phyloP scores from a whole-genome alignment of 2,797 vertebrate genomes.

The Lepidocolaptes lacrymiger region DNA sequence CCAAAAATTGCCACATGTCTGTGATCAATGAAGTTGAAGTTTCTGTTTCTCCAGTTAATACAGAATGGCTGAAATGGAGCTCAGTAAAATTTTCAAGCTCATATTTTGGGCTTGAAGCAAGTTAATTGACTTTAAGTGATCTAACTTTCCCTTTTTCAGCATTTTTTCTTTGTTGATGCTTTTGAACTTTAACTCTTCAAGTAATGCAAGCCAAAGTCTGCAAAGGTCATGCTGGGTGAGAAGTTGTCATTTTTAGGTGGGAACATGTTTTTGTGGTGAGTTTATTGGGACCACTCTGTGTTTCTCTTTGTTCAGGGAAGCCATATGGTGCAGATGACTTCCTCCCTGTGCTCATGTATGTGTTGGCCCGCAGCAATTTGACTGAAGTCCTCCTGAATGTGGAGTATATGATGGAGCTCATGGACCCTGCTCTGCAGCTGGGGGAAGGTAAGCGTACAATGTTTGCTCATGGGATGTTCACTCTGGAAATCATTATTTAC shows the following conservation, averaged over 20 bases:
- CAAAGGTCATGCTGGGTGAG: neutral
- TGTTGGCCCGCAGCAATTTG: conserved; percentile 91
- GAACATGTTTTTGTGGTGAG: neutral
- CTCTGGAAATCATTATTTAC: neutral
- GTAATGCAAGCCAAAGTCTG: neutral
- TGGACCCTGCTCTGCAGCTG: conserved; percentile 93
- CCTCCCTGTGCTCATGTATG: conserved; percentile 97
- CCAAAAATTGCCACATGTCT: neutral
- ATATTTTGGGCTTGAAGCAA: neutral
- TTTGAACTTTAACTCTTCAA: neutral
- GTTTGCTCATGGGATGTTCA: neutral
- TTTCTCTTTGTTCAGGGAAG: conserved; percentile 81
- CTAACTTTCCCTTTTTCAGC: neutral
- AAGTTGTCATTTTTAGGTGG: neutral
- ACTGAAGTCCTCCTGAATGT: conserved; percentile 87
- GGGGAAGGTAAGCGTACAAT: conserved; percentile 87
- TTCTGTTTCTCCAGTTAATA: neutral
- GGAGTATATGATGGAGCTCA: conserved; percentile 99
- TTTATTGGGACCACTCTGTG: neutral
- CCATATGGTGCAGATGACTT: conserved; percentile 93
- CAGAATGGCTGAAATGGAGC: neutral
- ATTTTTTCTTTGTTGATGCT: neutral
- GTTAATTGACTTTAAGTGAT: neutral
- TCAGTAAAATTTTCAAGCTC: neutral
- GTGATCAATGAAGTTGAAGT: neutral